Percentiles rank a stretch among this genome's conserved stretches.
phyloP scores from a whole-genome alignment of 2,888 invertebrate species.

The Lutraria lutraria region DNA sequence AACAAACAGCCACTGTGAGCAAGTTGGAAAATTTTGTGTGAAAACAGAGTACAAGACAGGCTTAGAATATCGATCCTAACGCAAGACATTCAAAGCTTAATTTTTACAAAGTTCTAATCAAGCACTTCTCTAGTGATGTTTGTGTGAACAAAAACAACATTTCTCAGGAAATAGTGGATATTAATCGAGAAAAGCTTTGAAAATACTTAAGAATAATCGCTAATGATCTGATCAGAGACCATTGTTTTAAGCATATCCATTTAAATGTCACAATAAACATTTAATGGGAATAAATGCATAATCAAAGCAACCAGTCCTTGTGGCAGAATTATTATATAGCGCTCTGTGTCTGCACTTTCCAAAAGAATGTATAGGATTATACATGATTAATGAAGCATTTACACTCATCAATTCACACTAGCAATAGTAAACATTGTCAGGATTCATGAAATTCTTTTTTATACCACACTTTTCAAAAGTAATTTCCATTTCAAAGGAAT shows the following conservation, averaged over 20 bases:
- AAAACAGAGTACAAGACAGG: neutral
- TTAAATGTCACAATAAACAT: constrained; percentile 10
- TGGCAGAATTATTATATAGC: neutral
- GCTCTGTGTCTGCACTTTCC: neutral
- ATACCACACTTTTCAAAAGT: neutral
- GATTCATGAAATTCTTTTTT: neutral
- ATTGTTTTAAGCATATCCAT: constrained; percentile 17
- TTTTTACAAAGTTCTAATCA: constrained; percentile 27
- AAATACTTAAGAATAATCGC: constrained; percentile 23
- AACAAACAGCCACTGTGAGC: neutral
- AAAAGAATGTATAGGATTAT: neutral
- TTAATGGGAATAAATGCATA: neutral
- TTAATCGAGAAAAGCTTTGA: constrained; percentile 14
- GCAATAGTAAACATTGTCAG: neutral
- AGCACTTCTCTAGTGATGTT: neutral
- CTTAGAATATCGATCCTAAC: neutral
- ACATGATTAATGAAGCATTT: constrained; percentile 12
- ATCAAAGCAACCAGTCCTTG: constrained; percentile 5
- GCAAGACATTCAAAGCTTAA: constrained; percentile 7
- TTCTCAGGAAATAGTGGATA: constrained; percentile 15
- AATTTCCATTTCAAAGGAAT: constrained; percentile 21
- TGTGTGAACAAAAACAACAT: constrained; percentile 5
- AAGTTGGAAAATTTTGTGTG: neutral
- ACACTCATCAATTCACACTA: neutral
- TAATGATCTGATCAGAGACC: neutral